Percentiles rank a stretch among this genome's conserved stretches.
These are phyloP conservation scores for Lasioglossum lativentre DNA, from an alignment of 2,888 invertebrate genomes.

Conservation along the genomic window DNA sequence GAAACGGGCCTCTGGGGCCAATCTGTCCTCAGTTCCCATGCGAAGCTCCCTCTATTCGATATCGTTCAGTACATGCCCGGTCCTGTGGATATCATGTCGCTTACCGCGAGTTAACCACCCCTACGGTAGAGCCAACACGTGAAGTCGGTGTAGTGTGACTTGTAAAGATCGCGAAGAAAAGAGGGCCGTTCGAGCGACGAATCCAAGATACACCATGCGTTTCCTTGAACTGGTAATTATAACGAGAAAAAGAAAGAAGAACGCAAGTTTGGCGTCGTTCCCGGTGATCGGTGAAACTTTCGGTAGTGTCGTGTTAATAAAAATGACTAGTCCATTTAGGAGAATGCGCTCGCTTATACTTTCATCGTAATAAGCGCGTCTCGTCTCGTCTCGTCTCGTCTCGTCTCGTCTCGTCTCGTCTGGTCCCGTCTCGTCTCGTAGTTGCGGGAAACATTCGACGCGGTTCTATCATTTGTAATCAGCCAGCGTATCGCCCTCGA, in stretches of 20 bases:
- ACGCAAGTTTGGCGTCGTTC: not conserved
- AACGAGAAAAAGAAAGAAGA: not conserved
- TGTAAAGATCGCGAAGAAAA: not conserved
- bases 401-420: not conserved
- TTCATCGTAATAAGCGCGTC: slow-evolving; percentile 69
- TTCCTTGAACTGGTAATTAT: slow-evolving; percentile 80
- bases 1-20: slow-evolving; percentile 78
- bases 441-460: slow-evolving; percentile 51
- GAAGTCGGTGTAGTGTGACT: slow-evolving; percentile 74
- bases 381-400: slow-evolving; percentile 23
- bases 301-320: slow-evolving; percentile 37
- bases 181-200: slow-evolving; percentile 13
- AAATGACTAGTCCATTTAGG: slow-evolving; percentile 36
- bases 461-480: slow-evolving; percentile 69
- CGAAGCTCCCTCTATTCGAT: slow-evolving; percentile 77
- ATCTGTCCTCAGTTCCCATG: slow-evolving; percentile 81
- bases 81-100: slow-evolving; percentile 75
- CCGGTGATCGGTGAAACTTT: slow-evolving; percentile 48
- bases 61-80: slow-evolving; percentile 73
- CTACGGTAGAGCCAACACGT: slow-evolving; percentile 52
- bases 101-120: slow-evolving; percentile 72
- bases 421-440: not conserved
- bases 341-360: slow-evolving; percentile 65
- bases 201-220: slow-evolving; percentile 68
- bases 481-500: slow-evolving; percentile 66